These are phyloP conservation scores for Mythimna loreyi DNA, from an alignment of 2,888 invertebrate genomes.

Conservation along the genomic window DNA sequence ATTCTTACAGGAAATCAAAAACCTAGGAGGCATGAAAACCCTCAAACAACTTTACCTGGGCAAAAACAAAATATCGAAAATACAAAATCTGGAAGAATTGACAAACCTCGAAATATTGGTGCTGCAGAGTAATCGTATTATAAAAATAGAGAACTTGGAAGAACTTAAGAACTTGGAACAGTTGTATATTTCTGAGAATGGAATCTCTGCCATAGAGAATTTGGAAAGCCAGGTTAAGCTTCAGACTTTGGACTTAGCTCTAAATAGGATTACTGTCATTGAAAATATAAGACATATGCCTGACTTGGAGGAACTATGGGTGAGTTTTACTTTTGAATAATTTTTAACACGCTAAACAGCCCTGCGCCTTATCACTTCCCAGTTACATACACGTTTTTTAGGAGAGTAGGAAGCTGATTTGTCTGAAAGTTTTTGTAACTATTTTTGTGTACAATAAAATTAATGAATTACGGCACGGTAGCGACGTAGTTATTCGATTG, in stretches of 20 bases:
- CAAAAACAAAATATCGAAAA: conserved; percentile 98
- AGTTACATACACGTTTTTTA: too few relatives aligned
- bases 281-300: conserved; percentile 94
- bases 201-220: conserved; percentile 95
- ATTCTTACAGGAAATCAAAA: conserved; percentile 94
- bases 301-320: conserved; percentile 98
- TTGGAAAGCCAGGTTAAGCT: conserved; percentile 93
- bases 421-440: too few relatives aligned
- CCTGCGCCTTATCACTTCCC: neutral
- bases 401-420: too few relatives aligned
- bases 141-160: conserved; percentile 96
- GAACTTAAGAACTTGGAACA: conserved; percentile 94
- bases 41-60: conserved; percentile 96
- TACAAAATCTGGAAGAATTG: conserved; percentile 95
- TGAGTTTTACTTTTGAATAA: conserved; percentile 81
- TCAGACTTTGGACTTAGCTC: conserved; percentile 97
- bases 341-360: neutral
- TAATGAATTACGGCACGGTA: too few relatives aligned
- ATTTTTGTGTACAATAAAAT: too few relatives aligned
- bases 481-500: too few relatives aligned
- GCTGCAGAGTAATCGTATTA: conserved; percentile 97
- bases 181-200: conserved; percentile 98
- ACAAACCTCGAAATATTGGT: conserved; percentile 95
- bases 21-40: conserved; percentile 94
- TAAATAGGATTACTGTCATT: conserved; percentile 95